A percentile compares a stretch with the other conserved stretches of the same genome.
Conservation (phyloP, 2,888 invertebrate species). For the Eurytoma californica region DNA sequence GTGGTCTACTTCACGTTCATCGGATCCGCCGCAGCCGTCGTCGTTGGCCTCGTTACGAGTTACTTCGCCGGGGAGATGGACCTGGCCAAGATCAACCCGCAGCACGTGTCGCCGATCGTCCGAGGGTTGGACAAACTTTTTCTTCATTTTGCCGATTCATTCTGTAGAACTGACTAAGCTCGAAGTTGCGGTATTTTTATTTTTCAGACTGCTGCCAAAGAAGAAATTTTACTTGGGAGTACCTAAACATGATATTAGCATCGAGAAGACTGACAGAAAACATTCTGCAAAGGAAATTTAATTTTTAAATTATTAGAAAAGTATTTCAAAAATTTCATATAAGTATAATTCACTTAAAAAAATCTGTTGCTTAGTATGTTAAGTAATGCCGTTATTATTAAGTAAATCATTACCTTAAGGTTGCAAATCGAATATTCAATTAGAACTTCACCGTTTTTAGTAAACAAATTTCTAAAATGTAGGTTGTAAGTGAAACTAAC, state of each 20-base stretch:
- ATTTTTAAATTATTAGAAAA: constrained; percentile 27
- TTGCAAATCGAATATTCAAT: too few relatives aligned
- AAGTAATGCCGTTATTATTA: too few relatives aligned
- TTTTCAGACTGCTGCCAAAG: background rate
- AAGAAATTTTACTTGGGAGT: constrained; percentile 2
- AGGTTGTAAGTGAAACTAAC: too few relatives aligned
- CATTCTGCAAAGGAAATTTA: background rate
- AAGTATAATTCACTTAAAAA: too few relatives aligned
- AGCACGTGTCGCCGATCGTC: constrained; percentile 78
- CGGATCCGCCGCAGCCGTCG: constrained; percentile 77
- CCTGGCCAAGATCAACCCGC: constrained; percentile 77
- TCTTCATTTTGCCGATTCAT: too few relatives aligned
- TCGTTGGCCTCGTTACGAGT: constrained; percentile 80
- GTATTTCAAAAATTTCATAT: too few relatives aligned
- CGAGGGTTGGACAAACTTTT: constrained; percentile 68
- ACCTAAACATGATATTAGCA: background rate
- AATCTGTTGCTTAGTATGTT: too few relatives aligned
- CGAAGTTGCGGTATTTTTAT: too few relatives aligned
- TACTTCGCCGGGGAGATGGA: constrained; percentile 78
- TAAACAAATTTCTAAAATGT: too few relatives aligned
- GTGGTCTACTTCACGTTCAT: constrained; percentile 83
- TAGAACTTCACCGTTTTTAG: too few relatives aligned
- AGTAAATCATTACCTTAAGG: too few relatives aligned
- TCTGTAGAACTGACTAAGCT: too few relatives aligned
- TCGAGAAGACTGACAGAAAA: background rate